Evolutionary conservation across 2,888 invertebrate species (phyloP), one percentile per base, ranked within the genome.

Genomic region (Drosophila mimetica): DNA sequence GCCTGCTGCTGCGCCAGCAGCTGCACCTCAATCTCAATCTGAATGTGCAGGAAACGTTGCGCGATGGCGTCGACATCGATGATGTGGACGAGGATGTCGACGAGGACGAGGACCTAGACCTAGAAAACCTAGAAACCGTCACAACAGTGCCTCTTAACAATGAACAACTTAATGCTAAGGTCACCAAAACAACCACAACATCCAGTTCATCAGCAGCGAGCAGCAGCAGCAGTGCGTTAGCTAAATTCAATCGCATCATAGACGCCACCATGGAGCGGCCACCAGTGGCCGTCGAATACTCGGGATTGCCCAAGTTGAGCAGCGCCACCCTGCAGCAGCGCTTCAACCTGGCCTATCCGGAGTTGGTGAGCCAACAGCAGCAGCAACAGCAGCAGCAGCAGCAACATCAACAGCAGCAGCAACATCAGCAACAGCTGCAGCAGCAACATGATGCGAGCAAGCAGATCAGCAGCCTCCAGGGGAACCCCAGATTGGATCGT

Each of bases 211-310:
- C 61, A 61, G 53, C 64, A 64, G 53, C 77, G 70, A 63, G 83
- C 83, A n/a, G n/a, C n/a, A n/a, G n/a, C n/a, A n/a, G n/a, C n/a
- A 90, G 89, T 77, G 91, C 91, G 90, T 90, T 91, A 91, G 91
- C 91, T 90, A 91, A 91, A 90, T 91, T 91, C 89, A 91, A 91
- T 89, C 90, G 90, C 88, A 90, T 91, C 88, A 90, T 90, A 74
- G 91, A 91, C 76, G 88, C 87, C 79, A 85, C 90, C 73, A 80
- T 90, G 86, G 89, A 86, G 59, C 76, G 75, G 53, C 82, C 82
- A 16, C 74, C 74, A 20, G 66, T 64, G 51, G 32, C 39, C 39
- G 22, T 25, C 1, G 42, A 63, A 6, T 54, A 39, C 22, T 14
- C 55, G 34, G 39, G 44, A 16, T 34, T 74, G 46, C 71, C 72